Evolutionary conservation across 2,888 invertebrate genomes (phyloP), one percentile per base, ranked within the genome.

Genomic region (Aphrophora alni): DNA sequence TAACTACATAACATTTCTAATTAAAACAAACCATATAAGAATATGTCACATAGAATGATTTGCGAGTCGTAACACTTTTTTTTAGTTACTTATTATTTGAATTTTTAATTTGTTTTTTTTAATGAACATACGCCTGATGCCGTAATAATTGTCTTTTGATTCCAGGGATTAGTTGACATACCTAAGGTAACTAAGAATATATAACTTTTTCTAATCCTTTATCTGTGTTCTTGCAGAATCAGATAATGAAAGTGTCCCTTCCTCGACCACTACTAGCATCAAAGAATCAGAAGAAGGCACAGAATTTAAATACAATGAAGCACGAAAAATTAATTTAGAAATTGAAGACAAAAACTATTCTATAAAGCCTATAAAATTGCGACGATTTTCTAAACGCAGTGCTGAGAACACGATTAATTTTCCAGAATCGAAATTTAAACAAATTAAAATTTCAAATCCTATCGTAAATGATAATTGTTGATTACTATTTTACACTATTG

Each of bases 171-270:
- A n/a, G n/a, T 59, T 59, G 21, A 59, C 5, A 5, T 2, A 8
- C 59, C 12, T 21, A 59, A 59, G 59, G 59, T 59, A 59, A 59
- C 21, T 59, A 21, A 59, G 59, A 59, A 59, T 59, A 59, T 59
- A 21, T 59, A 3, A 21, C 14, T 59, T 59, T 59, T 59, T 59
- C 21, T 59, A 59, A 70, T 59, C 71, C 44, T 73, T 69, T 69
- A 25, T 51, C 72, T 81, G 91, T 92, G 91, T 93, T 90, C 92
- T 93, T 93, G 91, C 93, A 94, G 94, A 94, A 89, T 94, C 94
- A 86, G 94, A 94, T 90, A 93, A 91, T 88, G 94, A 94, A 90
- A 93, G 93, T 88, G 91, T 90, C 85, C 92, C 92, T 28, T 91
- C 93, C 38, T 89, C 89, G 80, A 92, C 92, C 84, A 77, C 77